A percentile compares a stretch with the other conserved stretches of the same genome.
Conservation (phyloP, 1,140 invertebrate species). For the Listronotus oregonensis region DNA sequence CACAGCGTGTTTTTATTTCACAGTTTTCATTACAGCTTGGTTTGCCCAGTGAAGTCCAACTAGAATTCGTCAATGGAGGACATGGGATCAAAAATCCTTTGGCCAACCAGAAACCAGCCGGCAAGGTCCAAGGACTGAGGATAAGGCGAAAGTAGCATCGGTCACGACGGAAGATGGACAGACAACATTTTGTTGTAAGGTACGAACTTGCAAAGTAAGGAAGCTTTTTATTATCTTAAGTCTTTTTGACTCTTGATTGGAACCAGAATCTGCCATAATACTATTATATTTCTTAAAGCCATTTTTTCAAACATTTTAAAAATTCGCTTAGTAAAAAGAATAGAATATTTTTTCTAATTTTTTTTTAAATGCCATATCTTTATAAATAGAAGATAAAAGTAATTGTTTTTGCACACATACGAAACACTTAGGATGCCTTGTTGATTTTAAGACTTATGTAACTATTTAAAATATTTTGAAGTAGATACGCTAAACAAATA, state of each 20-base stretch:
- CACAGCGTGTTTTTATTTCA: conserved; percentile 27
- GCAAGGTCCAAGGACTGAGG: conserved; percentile 62
- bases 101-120: conserved; percentile 71
- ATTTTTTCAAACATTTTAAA: no score
- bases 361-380: no score
- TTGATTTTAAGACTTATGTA: no score
- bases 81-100: conserved; percentile 99
- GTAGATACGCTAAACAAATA: no score
- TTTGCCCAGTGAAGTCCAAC: conserved; percentile 79
- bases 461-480: no score
- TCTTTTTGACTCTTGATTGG: neutral
- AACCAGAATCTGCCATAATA: no score
- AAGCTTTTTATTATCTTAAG: neutral
- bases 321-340: no score
- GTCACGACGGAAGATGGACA: conserved; percentile 68
- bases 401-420: no score
- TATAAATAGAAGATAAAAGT: no score
- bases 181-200: conserved; percentile 77
- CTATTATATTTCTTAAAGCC: no score
- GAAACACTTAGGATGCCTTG: no score
- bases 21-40: conserved; percentile 72
- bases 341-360: no score
- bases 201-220: conserved; percentile 36
- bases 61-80: conserved; percentile 98
- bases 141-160: conserved; percentile 65